Conservation (phyloP, 2,888 invertebrate genomes). For the Phorcus lineatus region DNA sequence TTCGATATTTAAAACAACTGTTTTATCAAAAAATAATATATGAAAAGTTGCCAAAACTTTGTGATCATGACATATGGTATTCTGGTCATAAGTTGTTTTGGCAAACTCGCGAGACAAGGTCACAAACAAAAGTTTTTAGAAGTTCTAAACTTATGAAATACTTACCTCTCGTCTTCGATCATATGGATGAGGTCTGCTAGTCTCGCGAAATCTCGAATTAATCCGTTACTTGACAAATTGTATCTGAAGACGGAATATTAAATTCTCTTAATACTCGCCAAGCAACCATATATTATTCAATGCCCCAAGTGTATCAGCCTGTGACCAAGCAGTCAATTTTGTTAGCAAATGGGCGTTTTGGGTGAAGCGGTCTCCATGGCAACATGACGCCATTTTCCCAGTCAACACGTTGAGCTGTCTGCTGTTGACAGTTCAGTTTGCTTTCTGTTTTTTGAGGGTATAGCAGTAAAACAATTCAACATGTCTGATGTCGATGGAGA, state of each 20-base stretch:
- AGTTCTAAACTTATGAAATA: slow-evolving; percentile 33
- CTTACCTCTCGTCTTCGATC: slow-evolving; percentile 40
- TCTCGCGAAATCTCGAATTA: slow-evolving; percentile 33
- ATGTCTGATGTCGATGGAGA: slow-evolving; percentile 59
- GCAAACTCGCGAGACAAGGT: slow-evolving; percentile 4
- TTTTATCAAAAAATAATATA: not conserved
- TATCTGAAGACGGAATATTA: not conserved
- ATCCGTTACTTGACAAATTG: slow-evolving; percentile 3
- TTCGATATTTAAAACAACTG: slow-evolving; percentile 1
- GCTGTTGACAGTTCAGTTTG: slow-evolving; percentile 22
- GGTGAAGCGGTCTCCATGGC: slow-evolving; percentile 30
- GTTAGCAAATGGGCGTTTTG: slow-evolving; percentile 18
- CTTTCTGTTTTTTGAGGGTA: slow-evolving; percentile 14
- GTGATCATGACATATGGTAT: not conserved
- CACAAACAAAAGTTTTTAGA: slow-evolving; percentile 32
- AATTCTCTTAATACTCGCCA: not conserved
- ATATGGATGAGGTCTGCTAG: slow-evolving; percentile 39
- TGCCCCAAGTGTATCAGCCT: not conserved
- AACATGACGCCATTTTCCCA: slow-evolving; percentile 40
- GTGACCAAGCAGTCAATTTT: slow-evolving; percentile 11
- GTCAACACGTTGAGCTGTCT: slow-evolving; percentile 34
- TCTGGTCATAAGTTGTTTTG: not conserved
- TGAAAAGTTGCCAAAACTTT: slow-evolving; percentile 6
- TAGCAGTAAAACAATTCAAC: slow-evolving; percentile 2
- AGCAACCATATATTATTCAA: not conserved